Percentiles rank a stretch among this genome's conserved stretches.
These are phyloP conservation scores for Magallana nippona DNA, from an alignment of 2,888 invertebrate species.

Conservation along the genomic window DNA sequence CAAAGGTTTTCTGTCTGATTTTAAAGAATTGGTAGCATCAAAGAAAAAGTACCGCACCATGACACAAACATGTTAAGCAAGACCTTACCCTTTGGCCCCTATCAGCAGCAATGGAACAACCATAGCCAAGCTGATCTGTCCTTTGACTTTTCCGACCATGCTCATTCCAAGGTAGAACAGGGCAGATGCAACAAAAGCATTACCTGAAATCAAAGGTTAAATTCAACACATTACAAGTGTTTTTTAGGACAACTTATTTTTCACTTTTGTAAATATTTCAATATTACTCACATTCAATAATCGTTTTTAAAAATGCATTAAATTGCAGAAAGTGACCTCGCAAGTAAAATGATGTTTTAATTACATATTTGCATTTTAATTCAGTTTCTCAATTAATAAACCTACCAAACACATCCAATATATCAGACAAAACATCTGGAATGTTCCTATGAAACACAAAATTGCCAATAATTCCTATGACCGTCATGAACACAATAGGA, in stretches of 20 bases:
- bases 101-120: constrained; percentile 92
- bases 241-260: background rate
- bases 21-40: too few species aligned
- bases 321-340: too few species aligned
- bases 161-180: constrained; percentile 93
- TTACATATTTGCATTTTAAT: too few species aligned
- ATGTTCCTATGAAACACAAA: constrained; percentile 88
- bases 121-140: constrained; percentile 88
- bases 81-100: constrained; percentile 86
- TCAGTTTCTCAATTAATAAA: too few species aligned
- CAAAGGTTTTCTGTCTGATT: too few species aligned
- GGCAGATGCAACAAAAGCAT: constrained; percentile 93
- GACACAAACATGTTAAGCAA: background rate
- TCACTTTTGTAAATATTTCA: background rate
- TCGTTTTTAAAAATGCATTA: too few species aligned
- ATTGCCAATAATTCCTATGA: constrained; percentile 93
- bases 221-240: background rate
- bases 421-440: constrained; percentile 87
- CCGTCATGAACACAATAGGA: constrained; percentile 94
- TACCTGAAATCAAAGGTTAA: constrained; percentile 66
- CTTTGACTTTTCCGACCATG: constrained; percentile 94
- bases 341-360: too few species aligned
- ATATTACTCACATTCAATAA: too few species aligned
- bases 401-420: constrained; percentile 85
- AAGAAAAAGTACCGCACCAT: too few species aligned